Conservation (phyloP, 2,797 vertebrate species). For the Urophycis tenuis region DNA sequence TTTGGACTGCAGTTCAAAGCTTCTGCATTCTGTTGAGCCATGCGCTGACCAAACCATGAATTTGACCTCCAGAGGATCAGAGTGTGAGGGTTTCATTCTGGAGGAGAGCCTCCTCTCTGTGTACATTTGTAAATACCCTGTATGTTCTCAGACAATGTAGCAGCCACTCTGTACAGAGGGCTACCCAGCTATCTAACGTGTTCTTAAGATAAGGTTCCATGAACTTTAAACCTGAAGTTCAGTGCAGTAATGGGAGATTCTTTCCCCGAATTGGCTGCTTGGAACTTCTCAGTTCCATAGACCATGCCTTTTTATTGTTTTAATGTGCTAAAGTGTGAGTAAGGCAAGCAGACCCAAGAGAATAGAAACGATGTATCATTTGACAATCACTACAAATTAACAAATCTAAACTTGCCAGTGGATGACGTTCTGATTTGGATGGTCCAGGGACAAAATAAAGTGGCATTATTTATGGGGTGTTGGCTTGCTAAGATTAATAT, state of each 20-base stretch:
- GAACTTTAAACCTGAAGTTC: constrained; percentile 25
- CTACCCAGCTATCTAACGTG: constrained; percentile 43
- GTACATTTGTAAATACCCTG: constrained; percentile 77
- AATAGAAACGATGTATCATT: background rate
- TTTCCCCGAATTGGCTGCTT: constrained; percentile 11
- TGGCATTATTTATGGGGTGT: constrained; percentile 15
- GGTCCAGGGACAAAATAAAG: constrained; percentile 12
- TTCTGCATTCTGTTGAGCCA: background rate
- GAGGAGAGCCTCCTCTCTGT: constrained; percentile 36
- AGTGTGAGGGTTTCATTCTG: constrained; percentile 4
- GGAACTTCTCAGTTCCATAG: constrained; percentile 25
- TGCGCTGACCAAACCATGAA: background rate
- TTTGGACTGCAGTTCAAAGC: background rate
- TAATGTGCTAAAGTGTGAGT: background rate
- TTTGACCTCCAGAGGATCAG: background rate
- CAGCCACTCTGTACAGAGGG: constrained; percentile 58
- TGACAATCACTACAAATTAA: background rate
- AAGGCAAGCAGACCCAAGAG: background rate
- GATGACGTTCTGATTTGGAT: constrained; percentile 16
- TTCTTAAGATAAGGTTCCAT: constrained; percentile 23
- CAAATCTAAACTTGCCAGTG: constrained; percentile 1
- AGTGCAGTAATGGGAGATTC: constrained; percentile 13
- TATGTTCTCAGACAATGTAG: constrained; percentile 56
- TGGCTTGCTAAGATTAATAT: constrained; percentile 33
- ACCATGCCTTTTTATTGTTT: background rate